These are phyloP conservation scores for Zaprionus obscuricornis DNA, from an alignment of 2,888 invertebrate genomes.

Conservation along the genomic window DNA sequence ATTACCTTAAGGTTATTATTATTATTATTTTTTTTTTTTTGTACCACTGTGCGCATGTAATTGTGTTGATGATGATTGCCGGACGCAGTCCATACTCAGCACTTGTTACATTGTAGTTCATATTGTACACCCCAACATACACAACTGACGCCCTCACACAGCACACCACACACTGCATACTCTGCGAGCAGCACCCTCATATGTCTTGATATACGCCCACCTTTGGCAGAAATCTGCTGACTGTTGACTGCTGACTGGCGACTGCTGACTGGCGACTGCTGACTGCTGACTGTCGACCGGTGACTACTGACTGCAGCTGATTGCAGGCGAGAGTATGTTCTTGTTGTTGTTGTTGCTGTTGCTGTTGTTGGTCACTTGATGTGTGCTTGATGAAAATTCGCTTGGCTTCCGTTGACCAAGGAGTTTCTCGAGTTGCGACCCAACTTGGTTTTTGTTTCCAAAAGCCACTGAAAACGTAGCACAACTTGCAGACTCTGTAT, in stretches of 20 bases:
- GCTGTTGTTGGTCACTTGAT: constrained; percentile 48
- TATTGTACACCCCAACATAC: background rate
- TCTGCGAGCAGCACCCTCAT: too few relatives aligned
- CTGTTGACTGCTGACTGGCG: too few relatives aligned
- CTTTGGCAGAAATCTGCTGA: constrained; percentile 38
- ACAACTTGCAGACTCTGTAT: background rate
- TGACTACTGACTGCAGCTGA: constrained; percentile 64
- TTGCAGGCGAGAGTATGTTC: too few relatives aligned
- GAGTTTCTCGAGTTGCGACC: too few relatives aligned
- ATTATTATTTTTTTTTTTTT: background rate
- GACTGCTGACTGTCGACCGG: too few relatives aligned
- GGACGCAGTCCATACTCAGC: constrained; percentile 41
- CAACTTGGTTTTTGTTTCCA: constrained; percentile 38
- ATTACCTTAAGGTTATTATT: background rate
- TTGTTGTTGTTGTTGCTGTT: too few relatives aligned
- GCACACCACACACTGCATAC: constrained; percentile 2
- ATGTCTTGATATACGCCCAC: constrained; percentile 19
- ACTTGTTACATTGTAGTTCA: constrained; percentile 44
- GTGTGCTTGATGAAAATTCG: constrained; percentile 71
- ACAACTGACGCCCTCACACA: background rate
- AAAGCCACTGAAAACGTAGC: constrained; percentile 33
- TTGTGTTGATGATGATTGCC: constrained; percentile 42
- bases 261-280: too few relatives aligned
- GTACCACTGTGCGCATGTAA: constrained; percentile 30
- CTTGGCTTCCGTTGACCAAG: constrained; percentile 67